Evolutionary conservation across 2,113 vertebrate species (phyloP).

Genomic region (Corvus cornix): DNA sequence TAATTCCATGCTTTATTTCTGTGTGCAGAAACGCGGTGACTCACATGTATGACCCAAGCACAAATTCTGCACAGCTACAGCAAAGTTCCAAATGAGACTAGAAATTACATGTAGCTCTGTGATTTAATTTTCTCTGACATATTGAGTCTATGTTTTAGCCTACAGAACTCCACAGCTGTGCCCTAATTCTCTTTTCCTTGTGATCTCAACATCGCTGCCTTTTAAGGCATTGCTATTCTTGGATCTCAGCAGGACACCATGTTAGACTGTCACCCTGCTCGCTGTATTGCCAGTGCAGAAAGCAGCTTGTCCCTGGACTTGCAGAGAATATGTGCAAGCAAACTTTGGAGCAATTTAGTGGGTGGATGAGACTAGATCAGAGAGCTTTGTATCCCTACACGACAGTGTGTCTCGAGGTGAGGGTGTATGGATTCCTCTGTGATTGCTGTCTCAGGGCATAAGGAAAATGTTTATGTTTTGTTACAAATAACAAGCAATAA

Average conservation of each 20-base stretch:
- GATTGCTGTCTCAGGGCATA: not conserved
- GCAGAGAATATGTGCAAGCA: not conserved
- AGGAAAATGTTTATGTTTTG: not conserved
- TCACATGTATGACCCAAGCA: not conserved
- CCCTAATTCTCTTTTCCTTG: constrained; percentile 82
- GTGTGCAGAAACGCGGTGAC: not conserved
- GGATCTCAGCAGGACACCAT: constrained; percentile 71
- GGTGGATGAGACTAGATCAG: not conserved
- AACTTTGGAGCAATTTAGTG: not conserved
- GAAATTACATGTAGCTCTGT: constrained; percentile 64
- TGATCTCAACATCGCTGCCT: constrained; percentile 82
- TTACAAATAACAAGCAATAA: not conserved
- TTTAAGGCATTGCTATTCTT: constrained; percentile 80
- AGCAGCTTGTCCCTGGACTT: constrained; percentile 20
- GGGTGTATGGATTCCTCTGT: not conserved
- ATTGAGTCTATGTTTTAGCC: constrained; percentile 89
- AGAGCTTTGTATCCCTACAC: not conserved
- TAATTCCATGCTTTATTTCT: not conserved
- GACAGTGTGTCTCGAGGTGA: accelerated
- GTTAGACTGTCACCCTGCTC: constrained; percentile 74
- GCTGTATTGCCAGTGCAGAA: constrained; percentile 26
- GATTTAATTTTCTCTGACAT: constrained; percentile 88
- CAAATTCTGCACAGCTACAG: constrained; percentile 41
- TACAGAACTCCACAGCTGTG: constrained; percentile 87
- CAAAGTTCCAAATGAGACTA: not conserved